Conservation (phyloP, 2,888 invertebrate species). For the Leptinotarsa tumamoca region DNA sequence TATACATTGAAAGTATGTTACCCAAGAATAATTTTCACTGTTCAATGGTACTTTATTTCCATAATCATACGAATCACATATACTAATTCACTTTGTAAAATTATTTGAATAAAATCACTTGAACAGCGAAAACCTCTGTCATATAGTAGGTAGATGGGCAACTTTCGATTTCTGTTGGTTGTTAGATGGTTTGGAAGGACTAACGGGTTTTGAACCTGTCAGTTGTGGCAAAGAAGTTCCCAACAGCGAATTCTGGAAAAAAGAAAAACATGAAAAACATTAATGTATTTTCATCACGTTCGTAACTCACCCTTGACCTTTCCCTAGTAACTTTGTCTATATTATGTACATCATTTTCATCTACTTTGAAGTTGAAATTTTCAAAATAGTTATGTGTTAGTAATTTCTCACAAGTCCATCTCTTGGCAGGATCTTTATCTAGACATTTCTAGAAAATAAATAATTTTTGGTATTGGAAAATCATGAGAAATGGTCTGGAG, state of each 20-base stretch:
- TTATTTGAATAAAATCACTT: constrained; percentile 45
- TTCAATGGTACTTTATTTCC: background rate
- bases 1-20: too few species aligned
- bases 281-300: background rate
- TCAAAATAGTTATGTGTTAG: constrained; percentile 92
- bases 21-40: background rate
- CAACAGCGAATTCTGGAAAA: constrained; percentile 67
- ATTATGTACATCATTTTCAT: constrained; percentile 74
- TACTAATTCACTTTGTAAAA: constrained; percentile 19
- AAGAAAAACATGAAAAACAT: constrained; percentile 20
- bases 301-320: constrained; percentile 71
- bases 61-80: background rate
- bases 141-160: constrained; percentile 82
- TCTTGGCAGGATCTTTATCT: constrained; percentile 91
- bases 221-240: constrained; percentile 78
- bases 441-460: constrained; percentile 83
- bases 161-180: constrained; percentile 67
- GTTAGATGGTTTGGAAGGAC: constrained; percentile 68
- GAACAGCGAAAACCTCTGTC: constrained; percentile 68
- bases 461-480: background rate
- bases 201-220: constrained; percentile 68
- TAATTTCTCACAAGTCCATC: constrained; percentile 93
- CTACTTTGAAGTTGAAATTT: constrained; percentile 85
- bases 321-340: constrained; percentile 71
- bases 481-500: too few species aligned